Evolutionary conservation across 2,797 vertebrate species (phyloP).

Genomic region (Anguilla megastoma): DNA sequence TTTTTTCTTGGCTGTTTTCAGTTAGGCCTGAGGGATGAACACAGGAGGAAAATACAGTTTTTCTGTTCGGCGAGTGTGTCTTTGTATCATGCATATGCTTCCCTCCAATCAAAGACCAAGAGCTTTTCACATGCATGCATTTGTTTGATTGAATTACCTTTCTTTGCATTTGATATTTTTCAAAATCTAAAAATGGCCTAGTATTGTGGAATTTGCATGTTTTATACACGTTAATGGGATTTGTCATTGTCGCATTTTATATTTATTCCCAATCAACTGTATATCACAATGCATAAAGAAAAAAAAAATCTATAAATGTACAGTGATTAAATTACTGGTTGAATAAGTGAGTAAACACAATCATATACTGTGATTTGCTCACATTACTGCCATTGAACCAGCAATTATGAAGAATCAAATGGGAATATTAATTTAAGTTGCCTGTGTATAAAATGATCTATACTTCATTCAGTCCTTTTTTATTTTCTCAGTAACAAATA

Average conservation of each 20-base stretch:
- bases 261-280: background rate
- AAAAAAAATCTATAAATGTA: background rate
- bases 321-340: background rate
- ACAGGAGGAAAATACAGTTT: background rate
- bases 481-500: too few relatives aligned
- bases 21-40: slow-evolving; percentile 9
- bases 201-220: background rate
- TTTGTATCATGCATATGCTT: background rate
- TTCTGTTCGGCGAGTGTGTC: background rate
- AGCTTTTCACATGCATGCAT: background rate
- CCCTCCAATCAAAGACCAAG: background rate
- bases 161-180: background rate
- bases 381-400: background rate
- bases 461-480: too few relatives aligned
- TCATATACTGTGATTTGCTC: background rate
- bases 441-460: background rate
- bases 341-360: background rate
- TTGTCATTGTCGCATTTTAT: background rate
- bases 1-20: slow-evolving; percentile 26
- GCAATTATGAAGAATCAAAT: background rate
- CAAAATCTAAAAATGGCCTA: background rate
- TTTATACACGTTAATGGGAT: background rate
- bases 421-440: background rate
- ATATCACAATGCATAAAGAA: background rate
- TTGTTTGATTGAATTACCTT: background rate